Evolutionary conservation across 2,797 vertebrate genomes (phyloP).

Genomic region (Melanotaenia nigrans): DNA sequence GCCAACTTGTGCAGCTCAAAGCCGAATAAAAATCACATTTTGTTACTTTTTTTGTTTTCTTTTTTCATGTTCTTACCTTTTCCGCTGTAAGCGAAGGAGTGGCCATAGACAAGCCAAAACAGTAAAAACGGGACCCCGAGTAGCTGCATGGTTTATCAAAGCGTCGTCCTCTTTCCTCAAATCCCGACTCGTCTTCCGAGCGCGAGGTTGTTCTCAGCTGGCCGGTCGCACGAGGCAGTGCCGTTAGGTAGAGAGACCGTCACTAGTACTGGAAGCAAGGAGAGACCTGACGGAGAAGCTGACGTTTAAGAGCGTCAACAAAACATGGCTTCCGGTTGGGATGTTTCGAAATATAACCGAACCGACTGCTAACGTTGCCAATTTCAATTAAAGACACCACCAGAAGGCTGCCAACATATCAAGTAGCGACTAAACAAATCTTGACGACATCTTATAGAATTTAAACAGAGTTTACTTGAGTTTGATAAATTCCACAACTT

Average conservation of each 20-base stretch:
- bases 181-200: constrained; percentile 47
- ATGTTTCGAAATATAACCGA: constrained; percentile 49
- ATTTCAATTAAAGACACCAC: not conserved
- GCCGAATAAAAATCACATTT: not conserved
- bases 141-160: constrained; percentile 64
- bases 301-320: constrained; percentile 15
- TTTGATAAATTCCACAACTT: not conserved
- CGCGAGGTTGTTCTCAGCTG: constrained; percentile 42
- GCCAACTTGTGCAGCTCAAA: constrained; percentile 52
- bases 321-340: not conserved
- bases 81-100: constrained; percentile 81
- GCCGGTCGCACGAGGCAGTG: constrained; percentile 11
- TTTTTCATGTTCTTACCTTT: constrained; percentile 84
- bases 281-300: constrained; percentile 29
- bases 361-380: not conserved
- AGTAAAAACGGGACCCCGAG: constrained; percentile 65
- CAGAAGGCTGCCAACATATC: not conserved
- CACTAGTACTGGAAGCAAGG: not conserved
- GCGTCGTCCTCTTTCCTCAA: constrained; percentile 54
- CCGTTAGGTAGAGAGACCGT: constrained; percentile 49
- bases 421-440: rapidly evolving
- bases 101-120: constrained; percentile 75
- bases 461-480: rapidly evolving
- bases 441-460: rapidly evolving
- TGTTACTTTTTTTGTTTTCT: not conserved